These are phyloP conservation scores for Poicephalus gulielmi DNA, from an alignment of 2,113 vertebrate genomes.

Conservation along the genomic window DNA sequence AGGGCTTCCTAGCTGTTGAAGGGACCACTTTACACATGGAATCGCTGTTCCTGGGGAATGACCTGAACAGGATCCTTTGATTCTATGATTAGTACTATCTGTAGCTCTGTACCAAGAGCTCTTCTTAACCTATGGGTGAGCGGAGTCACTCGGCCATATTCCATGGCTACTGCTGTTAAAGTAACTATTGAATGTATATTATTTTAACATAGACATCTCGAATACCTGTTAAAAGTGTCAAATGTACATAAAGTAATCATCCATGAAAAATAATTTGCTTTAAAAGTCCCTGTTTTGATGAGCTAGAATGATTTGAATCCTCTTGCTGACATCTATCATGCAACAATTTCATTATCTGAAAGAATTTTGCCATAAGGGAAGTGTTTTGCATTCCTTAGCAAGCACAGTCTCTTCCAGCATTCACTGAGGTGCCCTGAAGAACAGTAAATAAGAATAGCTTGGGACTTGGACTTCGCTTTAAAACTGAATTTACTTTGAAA, in stretches of 20 bases:
- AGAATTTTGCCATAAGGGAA: neutral
- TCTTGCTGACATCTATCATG: neutral
- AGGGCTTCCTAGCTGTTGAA: neutral
- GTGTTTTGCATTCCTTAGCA: constrained; percentile 17
- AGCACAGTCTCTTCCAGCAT: neutral
- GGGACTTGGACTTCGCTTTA: neutral
- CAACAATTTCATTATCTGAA: neutral
- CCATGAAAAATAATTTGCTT: neutral
- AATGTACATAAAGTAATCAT: neutral
- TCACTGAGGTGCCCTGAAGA: neutral
- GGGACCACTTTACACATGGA: neutral
- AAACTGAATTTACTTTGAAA: neutral
- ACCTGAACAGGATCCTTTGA: neutral
- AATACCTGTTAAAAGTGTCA: neutral
- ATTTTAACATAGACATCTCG: neutral
- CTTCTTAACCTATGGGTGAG: neutral
- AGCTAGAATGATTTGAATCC: neutral
- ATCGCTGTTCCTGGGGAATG: neutral
- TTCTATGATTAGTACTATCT: neutral
- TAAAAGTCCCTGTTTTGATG: neutral
- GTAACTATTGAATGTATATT: neutral
- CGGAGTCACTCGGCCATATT: neutral
- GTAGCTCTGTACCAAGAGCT: neutral
- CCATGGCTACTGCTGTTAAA: neutral
- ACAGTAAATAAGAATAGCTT: neutral